Base-by-base conservation (phyloP, 2,113 vertebrate species). In the Anolis sagrei region DNA sequence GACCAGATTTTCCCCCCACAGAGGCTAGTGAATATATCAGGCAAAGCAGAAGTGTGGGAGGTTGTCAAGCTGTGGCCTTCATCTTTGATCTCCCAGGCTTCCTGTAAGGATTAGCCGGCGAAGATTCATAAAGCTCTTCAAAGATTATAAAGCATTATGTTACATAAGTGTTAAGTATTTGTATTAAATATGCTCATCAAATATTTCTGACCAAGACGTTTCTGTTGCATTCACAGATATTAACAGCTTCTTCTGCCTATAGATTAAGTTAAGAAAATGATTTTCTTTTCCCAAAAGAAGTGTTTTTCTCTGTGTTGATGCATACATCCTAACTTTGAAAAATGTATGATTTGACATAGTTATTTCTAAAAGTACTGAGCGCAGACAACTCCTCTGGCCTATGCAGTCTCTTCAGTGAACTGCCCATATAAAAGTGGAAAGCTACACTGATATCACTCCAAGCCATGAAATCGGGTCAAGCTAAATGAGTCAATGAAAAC, bases 71-170 rank as follows among this genome's bases (percentile, higher is more conserved):
- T 27, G 39, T 66, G 68, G 80, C 84, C 77, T 94, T 90, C 69
- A 36, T 48, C 82, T 78, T 39, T 78, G 88, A 70, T 78, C 74
- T 86, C 0, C 0, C n/a, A 80, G 76, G 69, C 66, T 76, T 89
- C 68, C 62, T 87, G 77, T 51, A 72, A 39, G 79, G 91, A 94
- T 94, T 94, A 91, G 54, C 75, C 72, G 66, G 76, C 85, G 92
- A 91, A 92, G 84, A 89, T 85, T 81, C 82, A 79, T 84, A 88
- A 93, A 93, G 91, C 84, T 76, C 86, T 93, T 89, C 91, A 68
- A 92, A 89, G 92, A 93, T 93, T 92, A 90, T 78, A 83, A 76
- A 81, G 85, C 84, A 85, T 93, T 92, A 89, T 84, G 87, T 93
- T 92, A 90, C 79, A 18, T 91, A 93, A 92, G 82, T 86, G 84